Base-by-base conservation (phyloP, 2,888 invertebrate genomes). In the Smittia aterrima region DNA sequence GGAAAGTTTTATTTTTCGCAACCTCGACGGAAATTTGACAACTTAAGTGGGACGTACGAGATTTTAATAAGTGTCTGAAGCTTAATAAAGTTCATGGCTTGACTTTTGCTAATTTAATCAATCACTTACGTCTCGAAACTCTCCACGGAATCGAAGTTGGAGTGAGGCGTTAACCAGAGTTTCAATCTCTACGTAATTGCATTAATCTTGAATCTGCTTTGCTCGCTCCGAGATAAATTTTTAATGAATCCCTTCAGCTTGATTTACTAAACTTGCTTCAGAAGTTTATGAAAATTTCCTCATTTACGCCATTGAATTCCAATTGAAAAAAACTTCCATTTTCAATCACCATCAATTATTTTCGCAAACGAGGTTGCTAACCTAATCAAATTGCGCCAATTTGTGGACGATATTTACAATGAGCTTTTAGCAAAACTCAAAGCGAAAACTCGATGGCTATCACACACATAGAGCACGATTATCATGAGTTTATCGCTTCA, bases 401-500 rank as follows among this genome's bases (percentile, higher is more conserved):
- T 58, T 22, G 22, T 58, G 16, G 47, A n/a, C n/a, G 4, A 20
- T 58, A 58, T 58, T 58, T 58, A 58, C 58, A 58, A 6, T 47
- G n/a, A 58, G 20, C n/a, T 22, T 3, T 58, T 18, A 22, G 58
- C 18, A 58, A 6, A 22, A 18, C 18, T 58, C 22, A 22, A 18
- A 13, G 47, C 47, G 47, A 47, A 47, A 47, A 47, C 47, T n/a
- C 47, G 47, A 47, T 47, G 16, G 3, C 11, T 2, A n/a, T 47
- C 47, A 47, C 47, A 47, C 32, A 47, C 11, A 47, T 47, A 16
- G 47, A 2, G 11, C 47, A 6, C 47, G 16, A 47, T 13, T 47
- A 47, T 47, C n/a, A 47, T 47, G 47, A 47, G 16, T 47, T 47
- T 47, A 47, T 47, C 47, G 47, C 47, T n/a, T n/a, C 11, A 47